Evolutionary conservation across 2,888 invertebrate genomes (phyloP), one percentile per base, ranked within the genome.

Genomic region (Acanthosepion pharaonis): DNA sequence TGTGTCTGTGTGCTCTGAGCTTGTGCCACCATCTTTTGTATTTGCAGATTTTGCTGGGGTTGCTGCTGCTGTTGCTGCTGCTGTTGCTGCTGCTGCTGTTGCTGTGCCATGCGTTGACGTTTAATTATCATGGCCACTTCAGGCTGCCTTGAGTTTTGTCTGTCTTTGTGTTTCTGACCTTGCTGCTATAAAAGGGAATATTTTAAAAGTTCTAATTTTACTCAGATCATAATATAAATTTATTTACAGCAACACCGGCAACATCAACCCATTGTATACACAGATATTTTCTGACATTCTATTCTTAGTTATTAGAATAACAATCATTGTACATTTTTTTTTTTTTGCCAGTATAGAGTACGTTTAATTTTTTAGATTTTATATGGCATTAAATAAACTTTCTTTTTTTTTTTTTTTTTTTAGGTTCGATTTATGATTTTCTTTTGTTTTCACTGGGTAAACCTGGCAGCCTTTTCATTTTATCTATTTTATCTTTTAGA

Each of bases 21-120:
- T 33, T 94, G 94, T 15, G 94, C 94, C 33, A 94, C 91, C 55
- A 53, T 94, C 55, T 94, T 94, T 55, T 94, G 94, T 94, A 59
- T 59, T 42, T 94, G 92, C 55, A 94, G 91, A 42, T 95, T 94
- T 25, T 96, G 95, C 92, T 96, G 96, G 94, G 96, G 94, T 91
- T 95, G 94, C 33, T 95, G 95, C 92, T 96, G 96, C 91, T 96
- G 96, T 78, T 33, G 97, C 4, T 98, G 97, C 64, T 96, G 64
- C 91, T 95, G 94, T 91, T 95, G 94, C 33, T 95, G 95, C 92
- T 96, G 96, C 91, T 96, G 96, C 91, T 96, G 64, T 5, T 96
- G 96, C 91, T 96, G 64, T 5, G 64, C 23, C 64, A 64, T 64
- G 3, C 51, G 92, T 18, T 33, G 92, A 23, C 25, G 92, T 28